Percentiles rank a stretch among this genome's conserved stretches.
phyloP scores from a whole-genome alignment of 2,888 invertebrate species.

The Aproaerema taeniolella region DNA sequence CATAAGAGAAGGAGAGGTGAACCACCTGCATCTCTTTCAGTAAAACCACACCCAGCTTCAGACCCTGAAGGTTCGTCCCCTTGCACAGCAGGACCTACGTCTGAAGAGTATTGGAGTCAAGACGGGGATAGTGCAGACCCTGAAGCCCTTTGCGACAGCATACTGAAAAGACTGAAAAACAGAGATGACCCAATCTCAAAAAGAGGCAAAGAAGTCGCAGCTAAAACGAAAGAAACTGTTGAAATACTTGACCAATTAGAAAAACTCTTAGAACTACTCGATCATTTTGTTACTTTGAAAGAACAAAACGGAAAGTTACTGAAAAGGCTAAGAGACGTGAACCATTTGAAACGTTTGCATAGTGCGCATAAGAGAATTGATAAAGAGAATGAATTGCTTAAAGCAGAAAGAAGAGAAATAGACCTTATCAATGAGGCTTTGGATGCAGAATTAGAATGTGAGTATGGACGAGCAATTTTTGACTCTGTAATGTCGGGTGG shows the following conservation, averaged over 20 bases:
- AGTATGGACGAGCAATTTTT: conserved; percentile 79
- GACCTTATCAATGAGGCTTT: conserved; percentile 66
- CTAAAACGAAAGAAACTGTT: conserved; percentile 76
- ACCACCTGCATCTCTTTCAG: conserved; percentile 57
- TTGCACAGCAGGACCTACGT: conserved; percentile 54
- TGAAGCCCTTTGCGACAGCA: conserved; percentile 54
- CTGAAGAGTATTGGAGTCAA: conserved; percentile 49
- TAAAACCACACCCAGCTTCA: conserved; percentile 54
- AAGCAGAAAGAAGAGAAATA: conserved; percentile 51
- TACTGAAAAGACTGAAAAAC: conserved; percentile 58
- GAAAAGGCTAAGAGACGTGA: conserved; percentile 82
- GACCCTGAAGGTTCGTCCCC: conserved; percentile 66
- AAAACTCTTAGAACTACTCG: conserved; percentile 85
- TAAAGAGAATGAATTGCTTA: conserved; percentile 53
- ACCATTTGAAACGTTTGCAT: conserved; percentile 82
- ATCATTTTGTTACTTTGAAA: conserved; percentile 84
- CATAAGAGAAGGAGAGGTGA: conserved; percentile 66
- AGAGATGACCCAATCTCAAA: conserved; percentile 64
- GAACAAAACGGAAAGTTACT: conserved; percentile 84
- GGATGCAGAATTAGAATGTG: conserved; percentile 78
- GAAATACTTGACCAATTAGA: conserved; percentile 88
- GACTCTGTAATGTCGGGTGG: conserved; percentile 80
- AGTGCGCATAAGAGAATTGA: conserved; percentile 75
- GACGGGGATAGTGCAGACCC: conserved; percentile 49
- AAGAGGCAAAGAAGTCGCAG: conserved; percentile 74